Conservation (phyloP, 2,797 vertebrate species). For the Pteronotus mesoamericanus region DNA sequence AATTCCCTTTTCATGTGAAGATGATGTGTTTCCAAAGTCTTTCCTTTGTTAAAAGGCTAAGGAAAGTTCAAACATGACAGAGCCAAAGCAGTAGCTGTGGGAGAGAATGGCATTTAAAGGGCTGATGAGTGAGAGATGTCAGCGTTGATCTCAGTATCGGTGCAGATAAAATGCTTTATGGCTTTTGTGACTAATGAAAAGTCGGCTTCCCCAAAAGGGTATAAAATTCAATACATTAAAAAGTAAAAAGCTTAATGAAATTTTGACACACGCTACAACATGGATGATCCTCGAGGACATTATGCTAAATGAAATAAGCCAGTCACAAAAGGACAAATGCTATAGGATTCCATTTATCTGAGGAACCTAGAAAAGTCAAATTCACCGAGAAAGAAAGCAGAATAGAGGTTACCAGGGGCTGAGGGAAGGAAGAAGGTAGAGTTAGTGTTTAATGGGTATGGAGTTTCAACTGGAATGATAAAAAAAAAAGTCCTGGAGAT, state of each 20-base stretch:
- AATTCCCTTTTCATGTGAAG: not conserved
- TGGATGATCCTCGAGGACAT: not conserved
- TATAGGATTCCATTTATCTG: not conserved
- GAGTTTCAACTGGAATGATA: not conserved
- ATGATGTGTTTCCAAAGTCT: not conserved
- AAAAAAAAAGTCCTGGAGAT: not conserved
- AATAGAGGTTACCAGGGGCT: not conserved
- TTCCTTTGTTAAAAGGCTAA: constrained; percentile 1
- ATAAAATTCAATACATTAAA: constrained; percentile 1
- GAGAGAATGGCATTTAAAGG: not conserved
- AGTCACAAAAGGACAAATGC: not conserved
- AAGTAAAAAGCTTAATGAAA: not conserved
- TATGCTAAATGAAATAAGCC: not conserved
- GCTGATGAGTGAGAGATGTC: not conserved
- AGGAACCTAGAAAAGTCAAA: not conserved
- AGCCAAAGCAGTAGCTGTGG: not conserved
- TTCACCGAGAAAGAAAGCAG: not conserved
- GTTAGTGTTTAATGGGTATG: not conserved
- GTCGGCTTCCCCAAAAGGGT: not conserved
- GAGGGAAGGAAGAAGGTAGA: not conserved
- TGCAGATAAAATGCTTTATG: not conserved
- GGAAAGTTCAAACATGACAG: not conserved
- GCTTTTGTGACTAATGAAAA: not conserved
- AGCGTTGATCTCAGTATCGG: not conserved
- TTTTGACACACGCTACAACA: not conserved